These are phyloP conservation scores for Buathra laborator DNA, from an alignment of 2,888 invertebrate genomes.

Conservation along the genomic window DNA sequence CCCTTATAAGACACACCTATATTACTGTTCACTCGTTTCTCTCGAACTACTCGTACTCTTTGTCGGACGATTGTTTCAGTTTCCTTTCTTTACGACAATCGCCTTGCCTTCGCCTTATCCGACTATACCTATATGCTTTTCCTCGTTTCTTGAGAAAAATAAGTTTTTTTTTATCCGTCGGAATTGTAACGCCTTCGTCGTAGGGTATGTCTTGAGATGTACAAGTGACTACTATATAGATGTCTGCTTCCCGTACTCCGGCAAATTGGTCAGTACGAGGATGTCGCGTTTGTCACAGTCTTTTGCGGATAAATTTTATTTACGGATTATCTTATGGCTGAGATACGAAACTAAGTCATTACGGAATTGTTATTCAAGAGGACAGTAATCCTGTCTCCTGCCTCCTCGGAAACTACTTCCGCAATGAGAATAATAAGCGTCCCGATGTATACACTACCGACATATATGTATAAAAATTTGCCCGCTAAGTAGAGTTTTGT, in stretches of 20 bases:
- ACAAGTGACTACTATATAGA: not conserved
- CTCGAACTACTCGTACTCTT: not conserved
- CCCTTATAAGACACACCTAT: not conserved
- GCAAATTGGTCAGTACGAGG: constrained; percentile 35
- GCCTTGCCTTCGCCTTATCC: not conserved
- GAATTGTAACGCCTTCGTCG: not conserved
- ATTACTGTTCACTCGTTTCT: not conserved
- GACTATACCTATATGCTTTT: not conserved
- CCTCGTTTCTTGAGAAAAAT: constrained; percentile 45
- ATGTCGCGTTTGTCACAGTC: not conserved
- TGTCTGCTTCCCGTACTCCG: not conserved
- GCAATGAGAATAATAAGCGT: not conserved
- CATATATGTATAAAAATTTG: no score
- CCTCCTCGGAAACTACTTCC: not conserved
- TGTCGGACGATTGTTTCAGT: not conserved
- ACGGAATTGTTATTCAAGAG: not conserved
- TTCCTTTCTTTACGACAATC: constrained; percentile 30
- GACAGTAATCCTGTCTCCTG: not conserved
- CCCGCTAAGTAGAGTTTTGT: no score
- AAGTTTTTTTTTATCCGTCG: constrained; percentile 30
- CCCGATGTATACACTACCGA: no score
- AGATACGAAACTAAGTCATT: not conserved
- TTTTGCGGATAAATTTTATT: not conserved
- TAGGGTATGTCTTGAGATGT: not conserved
- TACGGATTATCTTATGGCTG: not conserved